phyloP scores from a whole-genome alignment of 1,140 invertebrate genomes.

The roundworm (Caenorhabditis elegans) region DNA sequence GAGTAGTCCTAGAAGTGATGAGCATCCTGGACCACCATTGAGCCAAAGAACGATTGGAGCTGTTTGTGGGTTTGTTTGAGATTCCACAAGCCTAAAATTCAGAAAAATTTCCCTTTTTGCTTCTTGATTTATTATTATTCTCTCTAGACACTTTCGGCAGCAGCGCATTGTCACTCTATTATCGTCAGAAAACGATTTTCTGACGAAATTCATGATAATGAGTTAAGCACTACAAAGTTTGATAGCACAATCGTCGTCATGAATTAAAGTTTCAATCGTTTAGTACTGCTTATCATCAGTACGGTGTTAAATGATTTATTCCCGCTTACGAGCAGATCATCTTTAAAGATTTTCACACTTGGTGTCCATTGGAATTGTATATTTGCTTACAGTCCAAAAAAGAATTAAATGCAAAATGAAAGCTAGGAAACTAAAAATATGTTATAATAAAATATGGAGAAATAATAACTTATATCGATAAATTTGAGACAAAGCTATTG shows the following conservation, averaged over 20 bases:
- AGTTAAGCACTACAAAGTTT: neutral
- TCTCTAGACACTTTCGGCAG: too few relatives aligned
- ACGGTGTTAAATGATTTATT: neutral
- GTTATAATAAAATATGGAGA: too few relatives aligned
- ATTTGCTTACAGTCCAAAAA: neutral
- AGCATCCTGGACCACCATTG: slow-evolving; percentile 71
- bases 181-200: neutral
- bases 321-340: neutral
- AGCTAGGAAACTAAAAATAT: too few relatives aligned
- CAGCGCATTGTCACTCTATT: neutral
- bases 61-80: slow-evolving; percentile 66
- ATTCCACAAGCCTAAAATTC: slow-evolving; percentile 69
- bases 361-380: neutral
- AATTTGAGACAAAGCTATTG: too few relatives aligned
- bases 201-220: slow-evolving; percentile 10
- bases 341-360: neutral
- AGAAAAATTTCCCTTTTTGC: slow-evolving; percentile 55
- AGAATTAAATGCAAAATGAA: neutral
- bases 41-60: slow-evolving; percentile 70
- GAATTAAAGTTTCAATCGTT: neutral
- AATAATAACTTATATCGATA: too few relatives aligned
- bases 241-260: neutral
- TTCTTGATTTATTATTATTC: too few relatives aligned
- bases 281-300: neutral
- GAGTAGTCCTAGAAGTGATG: slow-evolving; percentile 69